phyloP scores from a whole-genome alignment of 2,113 vertebrate species.

The Entosphenus tridentatus region DNA sequence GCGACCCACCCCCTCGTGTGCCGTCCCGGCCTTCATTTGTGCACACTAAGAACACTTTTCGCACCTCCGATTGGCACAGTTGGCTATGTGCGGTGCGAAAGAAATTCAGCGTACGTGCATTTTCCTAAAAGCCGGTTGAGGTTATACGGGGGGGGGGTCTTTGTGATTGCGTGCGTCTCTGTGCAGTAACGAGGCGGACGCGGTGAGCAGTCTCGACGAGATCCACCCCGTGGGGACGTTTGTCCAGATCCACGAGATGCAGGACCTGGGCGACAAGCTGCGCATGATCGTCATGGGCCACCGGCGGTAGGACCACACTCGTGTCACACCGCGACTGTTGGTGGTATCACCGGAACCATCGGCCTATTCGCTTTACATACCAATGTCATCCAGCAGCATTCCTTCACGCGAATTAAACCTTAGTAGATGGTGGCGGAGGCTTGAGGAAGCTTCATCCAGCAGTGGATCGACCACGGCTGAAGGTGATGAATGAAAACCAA shows the following conservation, averaged over 20 bases:
- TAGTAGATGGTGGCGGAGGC: too few relatives aligned
- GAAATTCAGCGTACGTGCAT: too few relatives aligned
- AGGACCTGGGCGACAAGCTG: conserved; percentile 82
- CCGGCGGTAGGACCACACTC: conserved; percentile 27
- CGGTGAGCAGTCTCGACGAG: conserved; percentile 60
- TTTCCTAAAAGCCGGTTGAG: not conserved
- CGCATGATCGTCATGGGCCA: conserved; percentile 98
- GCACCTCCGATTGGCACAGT: not conserved
- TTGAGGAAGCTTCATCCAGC: too few relatives aligned
- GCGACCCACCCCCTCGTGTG: not conserved
- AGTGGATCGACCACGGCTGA: too few relatives aligned
- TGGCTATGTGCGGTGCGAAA: too few relatives aligned
- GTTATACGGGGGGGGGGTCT: not conserved
- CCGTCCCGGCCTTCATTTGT: not conserved
- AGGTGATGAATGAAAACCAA: too few relatives aligned
- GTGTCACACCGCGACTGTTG: too few relatives aligned
- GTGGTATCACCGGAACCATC: too few relatives aligned
- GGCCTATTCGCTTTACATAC: too few relatives aligned
- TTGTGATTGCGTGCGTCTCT: not conserved
- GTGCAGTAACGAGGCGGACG: conserved; percentile 56
- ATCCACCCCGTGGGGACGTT: conserved; percentile 75
- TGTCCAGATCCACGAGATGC: conserved; percentile 97
- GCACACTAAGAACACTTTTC: not conserved
- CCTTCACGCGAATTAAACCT: too few relatives aligned
- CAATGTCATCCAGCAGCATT: too few relatives aligned